A percentile compares a stretch with the other conserved stretches of the same genome.
phyloP scores from a whole-genome alignment of 2,797 vertebrate genomes.

The Cheirogaleus major region DNA sequence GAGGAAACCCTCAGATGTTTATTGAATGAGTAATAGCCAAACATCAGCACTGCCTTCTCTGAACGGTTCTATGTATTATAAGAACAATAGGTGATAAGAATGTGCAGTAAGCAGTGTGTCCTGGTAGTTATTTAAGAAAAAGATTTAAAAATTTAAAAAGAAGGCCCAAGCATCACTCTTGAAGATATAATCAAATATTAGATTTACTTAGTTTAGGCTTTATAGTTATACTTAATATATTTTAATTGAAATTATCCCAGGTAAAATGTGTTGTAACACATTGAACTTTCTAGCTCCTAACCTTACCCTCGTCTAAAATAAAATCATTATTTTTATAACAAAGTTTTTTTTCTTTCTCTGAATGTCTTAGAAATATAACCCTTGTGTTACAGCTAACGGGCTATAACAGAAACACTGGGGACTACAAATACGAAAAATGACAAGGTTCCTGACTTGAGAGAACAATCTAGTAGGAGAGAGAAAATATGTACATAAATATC shows the following conservation, averaged over 20 bases:
- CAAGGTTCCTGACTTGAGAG: neutral
- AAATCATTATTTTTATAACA: constrained; percentile 3
- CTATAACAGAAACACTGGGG: neutral
- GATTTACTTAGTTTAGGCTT: neutral
- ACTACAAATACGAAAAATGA: neutral
- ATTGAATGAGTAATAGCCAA: neutral
- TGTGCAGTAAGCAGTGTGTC: neutral
- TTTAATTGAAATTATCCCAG: neutral
- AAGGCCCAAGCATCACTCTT: neutral
- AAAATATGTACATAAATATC: constrained; percentile 13
- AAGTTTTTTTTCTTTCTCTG: neutral
- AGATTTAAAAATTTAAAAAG: neutral
- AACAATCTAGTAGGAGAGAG: neutral
- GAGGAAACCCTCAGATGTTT: neutral
- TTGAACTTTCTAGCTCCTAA: constrained; percentile 24
- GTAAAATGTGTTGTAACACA: neutral
- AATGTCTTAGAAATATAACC: constrained; percentile 36
- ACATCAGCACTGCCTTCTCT: neutral
- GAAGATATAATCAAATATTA: neutral
- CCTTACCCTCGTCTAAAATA: neutral
- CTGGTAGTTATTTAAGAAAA: neutral
- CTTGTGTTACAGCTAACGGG: neutral
- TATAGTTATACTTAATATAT: neutral
- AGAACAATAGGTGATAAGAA: neutral
- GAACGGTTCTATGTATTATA: neutral